Base-by-base conservation (phyloP, 2,797 vertebrate genomes). In the Luscinia luscinia region DNA sequence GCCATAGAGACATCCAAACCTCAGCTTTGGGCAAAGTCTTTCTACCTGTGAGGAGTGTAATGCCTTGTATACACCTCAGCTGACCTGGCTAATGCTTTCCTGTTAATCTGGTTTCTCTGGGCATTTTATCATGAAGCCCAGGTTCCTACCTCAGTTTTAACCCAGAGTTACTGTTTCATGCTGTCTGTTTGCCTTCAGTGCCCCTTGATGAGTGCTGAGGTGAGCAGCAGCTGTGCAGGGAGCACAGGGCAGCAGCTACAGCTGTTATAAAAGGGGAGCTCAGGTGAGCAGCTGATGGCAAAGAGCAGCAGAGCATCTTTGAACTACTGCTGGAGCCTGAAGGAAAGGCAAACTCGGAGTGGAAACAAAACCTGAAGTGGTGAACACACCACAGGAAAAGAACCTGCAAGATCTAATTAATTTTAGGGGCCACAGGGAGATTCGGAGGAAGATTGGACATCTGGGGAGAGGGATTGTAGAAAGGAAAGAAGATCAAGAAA, bases 401-500 rank as follows among this genome's bases (percentile, higher is more conserved):
- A 94, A 57, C 17, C 21, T 76, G n/a, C 23, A 80, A 89, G 78
- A 82, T 69, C 81, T 93, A 80, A 87, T 89, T 90, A 90, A 91
- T 21, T 14, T 90, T 62, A 59, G 77, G 49, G 63, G 18, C 17
- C 9, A 22, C 55, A 43, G 78, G n/a, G 43, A 73, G 17, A 52
- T 51, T 41, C 1, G 7, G 51, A 51, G 34, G 57, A 30, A 78
- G 38, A n/a, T 34, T 21, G 27, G 36, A 30, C 36, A 69, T 74
- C 48, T 90, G 72, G 61, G 51, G 45, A 63, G 68, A 72, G 49
- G 18, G 32, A 0, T 0, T 57, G 45, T 64, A 0, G 0, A 10
- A 59, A 70, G 63, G 70, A 91, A 89, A 43, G 43, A 73, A 92
- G 40, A 79, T 86, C 49, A 83, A 94, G 88, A 93, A 95, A 90